Percentiles rank a stretch among this genome's conserved stretches.
These are phyloP conservation scores for Drosophila recens DNA, from an alignment of 2,888 invertebrate genomes.

Conservation along the genomic window DNA sequence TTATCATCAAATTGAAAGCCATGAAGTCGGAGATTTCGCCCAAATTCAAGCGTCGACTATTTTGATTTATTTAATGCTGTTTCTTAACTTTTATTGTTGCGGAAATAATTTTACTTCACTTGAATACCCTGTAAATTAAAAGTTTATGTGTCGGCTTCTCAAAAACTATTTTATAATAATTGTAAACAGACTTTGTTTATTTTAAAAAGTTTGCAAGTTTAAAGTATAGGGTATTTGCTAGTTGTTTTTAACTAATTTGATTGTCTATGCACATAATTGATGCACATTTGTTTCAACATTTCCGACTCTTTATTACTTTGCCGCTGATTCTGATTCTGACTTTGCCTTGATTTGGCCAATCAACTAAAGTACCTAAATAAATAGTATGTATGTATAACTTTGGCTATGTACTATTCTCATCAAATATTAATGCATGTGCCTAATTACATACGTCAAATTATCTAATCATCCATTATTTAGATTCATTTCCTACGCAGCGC, in stretches of 20 bases:
- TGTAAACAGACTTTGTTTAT: neutral
- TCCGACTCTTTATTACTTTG: constrained; percentile 9
- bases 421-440: neutral
- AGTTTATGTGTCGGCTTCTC: neutral
- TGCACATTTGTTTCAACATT: constrained; percentile 23
- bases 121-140: constrained; percentile 6
- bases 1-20: constrained; percentile 53
- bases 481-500: constrained; percentile 5
- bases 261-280: constrained; percentile 20
- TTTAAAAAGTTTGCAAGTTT: neutral
- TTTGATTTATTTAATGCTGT: constrained; percentile 46
- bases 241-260: constrained; percentile 4
- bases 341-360: constrained; percentile 34
- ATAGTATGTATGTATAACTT: neutral
- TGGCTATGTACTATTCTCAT: neutral
- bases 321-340: constrained; percentile 10
- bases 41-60: constrained; percentile 29
- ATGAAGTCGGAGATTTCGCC: constrained; percentile 52
- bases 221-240: constrained; percentile 15
- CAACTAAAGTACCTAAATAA: constrained; percentile 12
- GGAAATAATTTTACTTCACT: constrained; percentile 54
- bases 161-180: neutral
- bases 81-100: constrained; percentile 66
- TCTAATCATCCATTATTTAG: neutral
- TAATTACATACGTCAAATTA: constrained; percentile 5